Evolutionary conservation across 1,140 invertebrate genomes (phyloP).

Genomic region (Zophobas atratus): DNA sequence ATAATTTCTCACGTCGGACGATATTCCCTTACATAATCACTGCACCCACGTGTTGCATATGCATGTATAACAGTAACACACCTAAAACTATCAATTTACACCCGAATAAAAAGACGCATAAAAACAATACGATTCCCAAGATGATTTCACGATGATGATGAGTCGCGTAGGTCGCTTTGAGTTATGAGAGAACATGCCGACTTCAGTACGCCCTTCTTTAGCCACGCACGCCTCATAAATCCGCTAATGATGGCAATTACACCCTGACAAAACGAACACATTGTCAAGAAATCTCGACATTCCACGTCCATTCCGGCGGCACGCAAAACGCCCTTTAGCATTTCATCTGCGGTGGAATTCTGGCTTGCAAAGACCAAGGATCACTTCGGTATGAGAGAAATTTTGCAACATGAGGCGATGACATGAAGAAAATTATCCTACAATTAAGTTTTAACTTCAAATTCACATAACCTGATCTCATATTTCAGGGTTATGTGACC

Average conservation of each 20-base stretch:
- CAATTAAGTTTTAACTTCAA: no score
- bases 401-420: no score
- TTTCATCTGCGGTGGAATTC: slow-evolving; percentile 2
- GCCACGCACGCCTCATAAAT: slow-evolving; percentile 39
- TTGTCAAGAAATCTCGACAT: slow-evolving; percentile 33
- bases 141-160: slow-evolving; percentile 21
- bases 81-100: slow-evolving; percentile 36
- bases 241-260: slow-evolving; percentile 40
- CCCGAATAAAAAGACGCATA: slow-evolving; percentile 17
- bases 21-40: not conserved
- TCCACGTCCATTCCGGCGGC: not conserved
- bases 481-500: no score
- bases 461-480: no score
- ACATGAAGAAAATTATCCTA: no score
- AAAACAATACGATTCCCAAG: slow-evolving; percentile 27
- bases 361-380: not conserved
- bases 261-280: slow-evolving; percentile 34
- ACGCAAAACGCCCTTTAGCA: slow-evolving; percentile 2
- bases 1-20: no score
- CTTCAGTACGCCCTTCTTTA: slow-evolving; percentile 23
- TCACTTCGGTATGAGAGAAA: slow-evolving; percentile 2
- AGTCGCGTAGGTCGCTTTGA: slow-evolving; percentile 31
- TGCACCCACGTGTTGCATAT: slow-evolving; percentile 17
- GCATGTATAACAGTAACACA: slow-evolving; percentile 23
- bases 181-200: slow-evolving; percentile 25